phyloP scores from a whole-genome alignment of 1,140 invertebrate species.

The Potamilus streckersoni region DNA sequence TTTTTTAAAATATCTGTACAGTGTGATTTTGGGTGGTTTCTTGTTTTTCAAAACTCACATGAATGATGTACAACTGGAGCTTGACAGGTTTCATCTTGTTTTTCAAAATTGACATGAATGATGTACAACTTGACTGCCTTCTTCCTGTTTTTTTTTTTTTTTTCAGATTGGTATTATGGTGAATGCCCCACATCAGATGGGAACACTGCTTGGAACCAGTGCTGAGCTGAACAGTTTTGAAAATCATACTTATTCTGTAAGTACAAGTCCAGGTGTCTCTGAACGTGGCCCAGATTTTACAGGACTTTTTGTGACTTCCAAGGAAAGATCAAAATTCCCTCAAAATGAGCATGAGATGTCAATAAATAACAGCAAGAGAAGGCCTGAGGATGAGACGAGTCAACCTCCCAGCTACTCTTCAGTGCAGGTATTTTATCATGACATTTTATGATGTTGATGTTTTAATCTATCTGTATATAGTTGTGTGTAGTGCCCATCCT shows the following conservation, averaged over 20 bases:
- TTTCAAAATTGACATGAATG: too few relatives aligned
- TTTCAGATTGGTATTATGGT: constrained; percentile 31
- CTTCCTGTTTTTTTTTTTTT: not conserved
- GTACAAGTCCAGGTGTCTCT: constrained; percentile 4
- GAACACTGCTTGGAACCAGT: constrained; percentile 11
- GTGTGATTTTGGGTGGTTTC: too few relatives aligned
- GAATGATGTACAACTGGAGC: too few relatives aligned
- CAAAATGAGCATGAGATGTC: constrained; percentile 20
- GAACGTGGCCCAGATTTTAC: constrained; percentile 39
- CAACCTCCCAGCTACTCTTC: too few relatives aligned
- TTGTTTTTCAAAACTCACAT: not conserved
- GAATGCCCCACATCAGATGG: constrained; percentile 70
- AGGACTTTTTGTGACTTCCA: constrained; percentile 37
- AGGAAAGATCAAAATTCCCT: constrained; percentile 10
- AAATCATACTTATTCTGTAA: constrained; percentile 29
- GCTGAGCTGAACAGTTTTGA: constrained; percentile 16
- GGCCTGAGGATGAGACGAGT: too few relatives aligned
- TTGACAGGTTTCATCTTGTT: too few relatives aligned
- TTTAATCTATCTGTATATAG: too few relatives aligned
- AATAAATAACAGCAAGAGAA: not conserved
- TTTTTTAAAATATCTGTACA: too few relatives aligned
- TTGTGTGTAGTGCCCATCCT: too few relatives aligned
- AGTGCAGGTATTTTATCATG: too few relatives aligned
- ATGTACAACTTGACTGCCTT: too few relatives aligned
- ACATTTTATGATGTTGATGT: too few relatives aligned